Evolutionary conservation across 1,140 invertebrate species (phyloP), one percentile per base, ranked within the genome.

Genomic region (Megalopta genalis): DNA sequence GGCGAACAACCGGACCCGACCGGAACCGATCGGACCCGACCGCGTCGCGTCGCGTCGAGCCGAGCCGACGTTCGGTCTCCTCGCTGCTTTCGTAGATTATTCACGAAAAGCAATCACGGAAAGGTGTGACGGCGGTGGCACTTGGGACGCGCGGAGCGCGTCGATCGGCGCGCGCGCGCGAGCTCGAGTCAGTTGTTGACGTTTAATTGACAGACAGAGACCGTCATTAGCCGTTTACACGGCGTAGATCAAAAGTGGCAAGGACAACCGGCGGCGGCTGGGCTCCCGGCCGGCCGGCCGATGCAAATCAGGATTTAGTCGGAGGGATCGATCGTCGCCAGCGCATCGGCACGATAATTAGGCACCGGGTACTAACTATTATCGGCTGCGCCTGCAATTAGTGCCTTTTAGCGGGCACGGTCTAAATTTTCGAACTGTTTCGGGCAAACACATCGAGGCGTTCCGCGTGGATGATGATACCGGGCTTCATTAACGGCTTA

Each of bases 391-490:
- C 77, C 72, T 79, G 71, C 81, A 87, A 87, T 90, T 89, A 88
- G 86, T 82, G 77, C 68, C 86, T 83, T 64, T 89, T 88, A 90
- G 88, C 85, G 69, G 32, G 66, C 12, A 23, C 60, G 72, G 84
- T 82, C 85, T 87, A 88, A 87, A 87, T 83, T 87, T 88, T 84
- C 78, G 14, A 87, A 88, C 80, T 74, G 82, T 85, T 81, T 85
- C 70, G 69, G n/a, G 42, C 78, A 84, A 86, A 86, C 84, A 87
- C 83, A 84, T 83, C 86, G 76, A 71, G 76, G 66, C 77, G 71
- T 77, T 88, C 79, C 82, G 42, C 82, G 80, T 25, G 65, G 54
- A 80, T 49, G 59, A 69, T 63, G 73, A 74, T 77, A 49, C 39
- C n/a, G 23, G 70, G 74, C 63, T 64, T 74, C 70, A 80, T 87